Evolutionary conservation across 53 echinoderm and acorn worm genomes (phyloP).

Genomic region (Patiria pectinifera): DNA sequence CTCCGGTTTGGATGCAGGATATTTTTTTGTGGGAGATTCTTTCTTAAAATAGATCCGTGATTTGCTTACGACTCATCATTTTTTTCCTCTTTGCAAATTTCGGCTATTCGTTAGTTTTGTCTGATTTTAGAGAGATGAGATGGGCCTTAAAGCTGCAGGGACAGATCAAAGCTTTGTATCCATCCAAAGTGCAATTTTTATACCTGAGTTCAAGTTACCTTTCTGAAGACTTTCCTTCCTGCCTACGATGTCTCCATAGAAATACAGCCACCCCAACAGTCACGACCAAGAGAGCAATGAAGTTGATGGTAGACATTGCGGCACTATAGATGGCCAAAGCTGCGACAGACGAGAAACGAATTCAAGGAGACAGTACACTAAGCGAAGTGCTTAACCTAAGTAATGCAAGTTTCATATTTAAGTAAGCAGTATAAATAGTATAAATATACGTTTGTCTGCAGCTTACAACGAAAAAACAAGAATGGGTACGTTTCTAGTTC

Average conservation of each 20-base stretch:
- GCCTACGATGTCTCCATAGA: not conserved
- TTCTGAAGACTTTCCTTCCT: not conserved
- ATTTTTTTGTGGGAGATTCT: too few species aligned
- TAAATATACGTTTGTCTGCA: too few species aligned
- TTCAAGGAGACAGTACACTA: too few species aligned
- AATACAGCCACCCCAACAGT: not conserved
- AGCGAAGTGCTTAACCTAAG: too few species aligned
- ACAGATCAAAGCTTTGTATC: not conserved
- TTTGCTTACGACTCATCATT: too few species aligned
- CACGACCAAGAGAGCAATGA: not conserved
- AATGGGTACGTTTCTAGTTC: too few species aligned
- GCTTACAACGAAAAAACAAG: too few species aligned
- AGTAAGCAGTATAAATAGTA: too few species aligned
- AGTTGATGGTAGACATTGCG: constrained; percentile 9
- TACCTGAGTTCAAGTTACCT: not conserved
- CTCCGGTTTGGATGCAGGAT: not conserved
- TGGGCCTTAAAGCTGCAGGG: not conserved
- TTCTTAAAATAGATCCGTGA: too few species aligned
- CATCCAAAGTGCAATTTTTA: too few species aligned
- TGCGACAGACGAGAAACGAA: not conserved
- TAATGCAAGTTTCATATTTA: too few species aligned
- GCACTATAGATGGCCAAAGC: not conserved
- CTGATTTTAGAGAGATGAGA: not conserved
- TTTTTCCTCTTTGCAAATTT: too few species aligned
- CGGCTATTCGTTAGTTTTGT: not conserved